These are phyloP conservation scores for Orientallactaga sibirica DNA, from an alignment of 2,797 vertebrate genomes.

Conservation along the genomic window DNA sequence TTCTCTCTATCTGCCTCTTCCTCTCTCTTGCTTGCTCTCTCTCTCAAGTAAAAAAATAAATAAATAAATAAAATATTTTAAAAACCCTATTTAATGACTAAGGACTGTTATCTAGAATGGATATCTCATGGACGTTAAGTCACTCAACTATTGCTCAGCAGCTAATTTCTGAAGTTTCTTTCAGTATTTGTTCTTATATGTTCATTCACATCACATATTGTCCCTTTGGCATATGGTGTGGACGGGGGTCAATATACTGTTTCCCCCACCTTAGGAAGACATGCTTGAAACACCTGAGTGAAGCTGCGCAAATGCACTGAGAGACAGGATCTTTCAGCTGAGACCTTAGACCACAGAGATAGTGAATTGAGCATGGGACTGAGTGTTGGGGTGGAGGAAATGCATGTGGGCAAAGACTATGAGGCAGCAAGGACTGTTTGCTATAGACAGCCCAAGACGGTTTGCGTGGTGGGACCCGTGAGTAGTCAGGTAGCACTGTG, in stretches of 20 bases:
- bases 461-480: fast-evolving
- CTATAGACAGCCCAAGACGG: fast-evolving
- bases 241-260: background rate
- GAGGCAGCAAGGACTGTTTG: background rate
- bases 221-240: no score
- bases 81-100: background rate
- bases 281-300: conserved; percentile 34
- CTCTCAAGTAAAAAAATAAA: no score
- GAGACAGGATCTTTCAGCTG: background rate
- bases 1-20: no score
- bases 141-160: conserved; percentile 28
- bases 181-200: background rate
- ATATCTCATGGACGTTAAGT: background rate
- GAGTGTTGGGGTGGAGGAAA: fast-evolving
- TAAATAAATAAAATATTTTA: no score
- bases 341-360: background rate
- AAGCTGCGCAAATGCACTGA: background rate
- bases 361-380: fast-evolving
- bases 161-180: conserved; percentile 31
- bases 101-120: conserved; percentile 43
- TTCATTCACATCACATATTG: background rate
- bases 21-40: no score
- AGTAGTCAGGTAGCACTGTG: no score
- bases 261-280: background rate
- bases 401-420: fast-evolving